These are phyloP conservation scores for Galeopterus variegatus DNA, from an alignment of 2,113 vertebrate species.

Conservation along the genomic window DNA sequence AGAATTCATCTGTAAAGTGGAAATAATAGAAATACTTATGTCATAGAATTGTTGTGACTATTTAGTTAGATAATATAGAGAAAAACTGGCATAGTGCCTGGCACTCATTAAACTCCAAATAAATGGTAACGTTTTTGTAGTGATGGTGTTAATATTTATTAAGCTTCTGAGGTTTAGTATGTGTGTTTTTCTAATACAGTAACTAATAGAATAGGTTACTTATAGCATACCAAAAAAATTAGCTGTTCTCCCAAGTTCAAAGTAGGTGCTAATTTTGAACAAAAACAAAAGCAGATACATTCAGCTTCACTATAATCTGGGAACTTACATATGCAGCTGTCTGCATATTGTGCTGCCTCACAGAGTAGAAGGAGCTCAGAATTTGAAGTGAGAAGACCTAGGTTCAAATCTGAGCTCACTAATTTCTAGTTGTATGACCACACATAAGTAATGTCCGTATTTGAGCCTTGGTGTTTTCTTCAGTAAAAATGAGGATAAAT, in stretches of 20 bases:
- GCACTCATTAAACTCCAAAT: conserved; percentile 17
- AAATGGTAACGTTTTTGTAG: conserved; percentile 42
- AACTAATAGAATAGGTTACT: conserved; percentile 55
- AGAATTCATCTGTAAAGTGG: conserved; percentile 45
- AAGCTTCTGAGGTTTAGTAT: conserved; percentile 28
- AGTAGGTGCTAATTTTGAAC: conserved; percentile 53
- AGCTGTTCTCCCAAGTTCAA: conserved; percentile 50
- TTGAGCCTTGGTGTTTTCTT: conserved; percentile 36
- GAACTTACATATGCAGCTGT: neutral
- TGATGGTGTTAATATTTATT: conserved; percentile 35
- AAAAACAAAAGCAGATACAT: neutral
- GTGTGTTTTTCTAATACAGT: conserved; percentile 37
- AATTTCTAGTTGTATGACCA: neutral
- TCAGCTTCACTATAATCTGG: neutral
- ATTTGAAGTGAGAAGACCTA: conserved; percentile 27
- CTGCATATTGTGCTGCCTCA: neutral
- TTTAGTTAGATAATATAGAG: conserved; percentile 58
- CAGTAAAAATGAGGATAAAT: conserved; percentile 4
- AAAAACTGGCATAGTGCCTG: neutral
- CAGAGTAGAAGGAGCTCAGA: neutral
- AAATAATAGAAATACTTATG: conserved; percentile 10
- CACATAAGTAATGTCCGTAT: neutral
- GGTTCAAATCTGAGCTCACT: neutral
- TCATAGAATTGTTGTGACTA: neutral
- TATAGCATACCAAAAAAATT: neutral